Conservation (phyloP, 2,888 invertebrate genomes). For the Lycophotia porphyrea region DNA sequence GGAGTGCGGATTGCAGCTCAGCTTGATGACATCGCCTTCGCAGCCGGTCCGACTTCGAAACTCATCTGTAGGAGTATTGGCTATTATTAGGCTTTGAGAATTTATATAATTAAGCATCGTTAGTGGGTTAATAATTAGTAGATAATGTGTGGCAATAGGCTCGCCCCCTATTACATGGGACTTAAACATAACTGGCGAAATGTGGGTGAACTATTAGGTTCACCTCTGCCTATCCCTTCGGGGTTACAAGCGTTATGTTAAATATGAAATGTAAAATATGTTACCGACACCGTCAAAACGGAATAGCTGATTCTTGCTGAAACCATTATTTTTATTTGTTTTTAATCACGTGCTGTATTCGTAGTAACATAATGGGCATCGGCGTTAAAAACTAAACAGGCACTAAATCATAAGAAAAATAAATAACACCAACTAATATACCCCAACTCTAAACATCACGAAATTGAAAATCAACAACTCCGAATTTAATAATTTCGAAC, state of each 20-base stretch:
- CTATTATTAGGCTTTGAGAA: not conserved
- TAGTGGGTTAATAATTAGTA: no score
- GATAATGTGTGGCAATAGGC: no score
- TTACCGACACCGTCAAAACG: not conserved
- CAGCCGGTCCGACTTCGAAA: slow-evolving; percentile 97
- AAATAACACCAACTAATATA: not conserved
- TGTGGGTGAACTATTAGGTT: no score
- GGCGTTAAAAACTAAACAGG: not conserved
- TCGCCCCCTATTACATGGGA: no score
- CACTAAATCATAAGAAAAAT: not conserved
- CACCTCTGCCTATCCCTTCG: no score
- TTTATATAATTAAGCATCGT: not conserved
- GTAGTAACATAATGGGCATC: no score
- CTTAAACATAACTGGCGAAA: no score
- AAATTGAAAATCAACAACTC: slow-evolving; percentile 39
- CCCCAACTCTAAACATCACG: slow-evolving; percentile 1
- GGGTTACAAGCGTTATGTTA: no score
- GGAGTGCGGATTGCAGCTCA: slow-evolving; percentile 95
- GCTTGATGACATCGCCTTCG: slow-evolving; percentile 95
- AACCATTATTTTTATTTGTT: not conserved
- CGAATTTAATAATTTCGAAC: slow-evolving; percentile 16
- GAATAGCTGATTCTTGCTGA: not conserved
- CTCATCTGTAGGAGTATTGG: slow-evolving; percentile 92
- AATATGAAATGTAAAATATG: no score
- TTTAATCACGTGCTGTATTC: not conserved